These are phyloP conservation scores for Pantelozetes paolii DNA, from an alignment of 2,888 invertebrate species.

Conservation along the genomic window DNA sequence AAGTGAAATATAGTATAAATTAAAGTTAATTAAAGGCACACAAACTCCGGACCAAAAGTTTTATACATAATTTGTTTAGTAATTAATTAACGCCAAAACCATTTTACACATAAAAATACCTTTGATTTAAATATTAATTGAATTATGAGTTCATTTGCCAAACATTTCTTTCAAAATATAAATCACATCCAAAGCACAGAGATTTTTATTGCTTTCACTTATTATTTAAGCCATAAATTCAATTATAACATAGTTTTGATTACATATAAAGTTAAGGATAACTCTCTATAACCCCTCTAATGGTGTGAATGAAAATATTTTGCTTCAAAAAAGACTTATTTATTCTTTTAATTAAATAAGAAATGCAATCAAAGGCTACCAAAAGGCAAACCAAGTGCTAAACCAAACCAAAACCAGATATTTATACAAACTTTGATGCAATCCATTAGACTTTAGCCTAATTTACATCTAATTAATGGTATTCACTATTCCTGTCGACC, in stretches of 20 bases:
- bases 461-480: constrained; percentile 25
- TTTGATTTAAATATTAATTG: constrained; percentile 18
- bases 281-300: background rate
- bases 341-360: background rate
- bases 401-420: background rate
- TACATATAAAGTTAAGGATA: background rate
- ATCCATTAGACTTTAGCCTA: background rate
- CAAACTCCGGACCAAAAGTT: background rate
- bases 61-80: constrained; percentile 13
- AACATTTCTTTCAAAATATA: background rate
- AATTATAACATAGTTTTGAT: constrained; percentile 18
- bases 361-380: constrained; percentile 18
- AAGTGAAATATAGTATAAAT: too few relatives aligned
- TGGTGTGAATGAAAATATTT: background rate
- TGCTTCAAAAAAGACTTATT: background rate
- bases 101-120: constrained; percentile 1
- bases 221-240: constrained; percentile 12
- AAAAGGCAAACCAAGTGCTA: too few relatives aligned
- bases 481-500: background rate
- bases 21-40: too few relatives aligned
- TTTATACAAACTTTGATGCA: constrained; percentile 7
- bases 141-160: constrained; percentile 13
- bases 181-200: background rate
- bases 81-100: constrained; percentile 17
- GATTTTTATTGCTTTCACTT: background rate